Evolutionary conservation across 1,140 invertebrate genomes (phyloP).

Genomic region (Trichogramma pretiosum): DNA sequence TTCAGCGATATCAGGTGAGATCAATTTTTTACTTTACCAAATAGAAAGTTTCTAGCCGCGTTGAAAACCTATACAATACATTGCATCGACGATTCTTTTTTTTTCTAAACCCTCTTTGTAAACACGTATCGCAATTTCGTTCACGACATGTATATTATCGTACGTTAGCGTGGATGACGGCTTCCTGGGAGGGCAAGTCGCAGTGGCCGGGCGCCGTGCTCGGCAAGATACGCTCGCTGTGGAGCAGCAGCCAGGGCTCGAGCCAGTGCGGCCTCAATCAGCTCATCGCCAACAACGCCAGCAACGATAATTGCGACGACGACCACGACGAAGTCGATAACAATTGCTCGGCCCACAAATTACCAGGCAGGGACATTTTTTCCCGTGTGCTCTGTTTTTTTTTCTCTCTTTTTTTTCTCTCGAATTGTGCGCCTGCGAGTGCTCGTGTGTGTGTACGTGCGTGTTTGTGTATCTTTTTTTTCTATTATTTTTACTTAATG

Average conservation of each 20-base stretch:
- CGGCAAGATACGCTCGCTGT: slow-evolving; percentile 77
- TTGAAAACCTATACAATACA: no score
- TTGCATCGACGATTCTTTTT: no score
- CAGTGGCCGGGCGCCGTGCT: slow-evolving; percentile 69
- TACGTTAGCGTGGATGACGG: slow-evolving; percentile 48
- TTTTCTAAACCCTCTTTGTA: no score
- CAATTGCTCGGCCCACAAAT: slow-evolving; percentile 32
- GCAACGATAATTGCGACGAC: no score
- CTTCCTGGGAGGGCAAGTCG: slow-evolving; percentile 48
- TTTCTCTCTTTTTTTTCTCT: neutral
- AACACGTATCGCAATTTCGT: no score
- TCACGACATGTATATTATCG: no score
- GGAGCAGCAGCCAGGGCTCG: slow-evolving; percentile 63
- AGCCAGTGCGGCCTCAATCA: slow-evolving; percentile 67
- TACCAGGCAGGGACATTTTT: slow-evolving; percentile 32
- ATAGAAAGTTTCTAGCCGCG: no score
- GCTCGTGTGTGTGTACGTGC: neutral
- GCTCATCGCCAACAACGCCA: no score
- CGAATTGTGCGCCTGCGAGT: neutral
- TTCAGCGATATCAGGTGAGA: slow-evolving; percentile 59
- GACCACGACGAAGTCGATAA: no score
- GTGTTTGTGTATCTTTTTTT: neutral
- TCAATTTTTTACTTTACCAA: neutral
- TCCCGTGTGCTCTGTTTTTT: neutral
- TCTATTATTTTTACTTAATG: neutral